Evolutionary conservation across 2,797 vertebrate species (phyloP).

Genomic region (Schizopygopsis pylzovi): DNA sequence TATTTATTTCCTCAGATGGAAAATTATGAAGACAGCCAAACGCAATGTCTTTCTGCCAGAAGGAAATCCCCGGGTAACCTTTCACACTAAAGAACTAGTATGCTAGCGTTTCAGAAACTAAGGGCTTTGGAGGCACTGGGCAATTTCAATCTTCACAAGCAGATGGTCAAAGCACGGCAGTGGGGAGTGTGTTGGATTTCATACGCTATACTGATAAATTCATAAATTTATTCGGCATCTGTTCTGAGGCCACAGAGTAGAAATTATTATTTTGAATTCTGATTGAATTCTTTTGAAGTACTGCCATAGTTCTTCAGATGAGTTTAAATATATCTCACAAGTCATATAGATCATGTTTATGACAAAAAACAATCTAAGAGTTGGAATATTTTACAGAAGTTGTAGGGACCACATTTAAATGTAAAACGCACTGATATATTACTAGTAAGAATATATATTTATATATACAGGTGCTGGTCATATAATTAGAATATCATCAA

Average conservation of each 20-base stretch:
- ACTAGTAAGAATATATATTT: no score
- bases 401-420: not conserved
- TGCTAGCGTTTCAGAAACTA: constrained; percentile 36
- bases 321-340: not conserved
- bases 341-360: not conserved
- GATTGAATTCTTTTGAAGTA: not conserved
- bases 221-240: constrained; percentile 32
- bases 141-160: constrained; percentile 29
- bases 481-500: no score
- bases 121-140: constrained; percentile 42
- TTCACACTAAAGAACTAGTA: not conserved
- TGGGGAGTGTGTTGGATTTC: constrained; percentile 20
- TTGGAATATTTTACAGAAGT: not conserved
- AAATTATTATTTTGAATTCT: not conserved
- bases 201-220: not conserved
- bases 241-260: not conserved
- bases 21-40: not conserved
- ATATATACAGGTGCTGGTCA: no score
- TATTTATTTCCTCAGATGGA: constrained; percentile 1
- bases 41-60: not conserved
- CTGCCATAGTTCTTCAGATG: not conserved
- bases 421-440: no score
- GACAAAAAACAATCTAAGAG: not conserved
- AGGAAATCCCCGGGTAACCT: not conserved
- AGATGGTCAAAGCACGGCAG: constrained; percentile 39